Conservation (phyloP, 2,797 vertebrate genomes). For the Cossypha dichroa region DNA sequence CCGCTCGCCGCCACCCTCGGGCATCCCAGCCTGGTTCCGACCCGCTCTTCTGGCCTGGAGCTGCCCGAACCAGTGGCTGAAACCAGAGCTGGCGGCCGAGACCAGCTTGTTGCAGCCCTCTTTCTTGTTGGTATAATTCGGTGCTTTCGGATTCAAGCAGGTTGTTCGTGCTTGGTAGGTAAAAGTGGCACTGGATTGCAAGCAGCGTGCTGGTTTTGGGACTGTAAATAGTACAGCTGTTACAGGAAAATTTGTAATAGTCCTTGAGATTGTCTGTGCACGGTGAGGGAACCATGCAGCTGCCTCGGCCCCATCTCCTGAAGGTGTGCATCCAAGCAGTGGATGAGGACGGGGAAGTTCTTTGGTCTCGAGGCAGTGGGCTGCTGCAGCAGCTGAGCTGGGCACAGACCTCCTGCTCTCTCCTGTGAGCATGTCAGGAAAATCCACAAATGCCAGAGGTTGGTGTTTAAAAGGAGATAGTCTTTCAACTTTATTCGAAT, state of each 20-base stretch:
- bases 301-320: not conserved
- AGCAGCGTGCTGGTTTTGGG: not conserved
- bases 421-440: rapidly evolving
- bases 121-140: not conserved
- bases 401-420: not conserved
- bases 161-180: not conserved
- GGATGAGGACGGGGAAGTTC: not conserved
- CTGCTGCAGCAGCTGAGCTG: not conserved
- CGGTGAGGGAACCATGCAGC: rapidly evolving
- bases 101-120: not conserved
- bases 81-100: not conserved
- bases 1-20: too few relatives aligned
- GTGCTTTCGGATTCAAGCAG: not conserved
- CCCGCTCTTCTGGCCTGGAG: not conserved
- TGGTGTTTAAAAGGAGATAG: not conserved
- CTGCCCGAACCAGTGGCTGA: rapidly evolving
- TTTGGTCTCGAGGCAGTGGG: not conserved
- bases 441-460: not conserved
- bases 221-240: not conserved
- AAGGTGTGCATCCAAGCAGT: not conserved
- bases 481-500: not conserved
- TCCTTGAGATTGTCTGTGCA: not conserved
- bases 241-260: not conserved
- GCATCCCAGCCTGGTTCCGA: too few relatives aligned
- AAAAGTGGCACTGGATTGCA: not conserved